Evolutionary conservation across 2,888 invertebrate species (phyloP), one percentile per base, ranked within the genome.

Genomic region (Catocala nupta): DNA sequence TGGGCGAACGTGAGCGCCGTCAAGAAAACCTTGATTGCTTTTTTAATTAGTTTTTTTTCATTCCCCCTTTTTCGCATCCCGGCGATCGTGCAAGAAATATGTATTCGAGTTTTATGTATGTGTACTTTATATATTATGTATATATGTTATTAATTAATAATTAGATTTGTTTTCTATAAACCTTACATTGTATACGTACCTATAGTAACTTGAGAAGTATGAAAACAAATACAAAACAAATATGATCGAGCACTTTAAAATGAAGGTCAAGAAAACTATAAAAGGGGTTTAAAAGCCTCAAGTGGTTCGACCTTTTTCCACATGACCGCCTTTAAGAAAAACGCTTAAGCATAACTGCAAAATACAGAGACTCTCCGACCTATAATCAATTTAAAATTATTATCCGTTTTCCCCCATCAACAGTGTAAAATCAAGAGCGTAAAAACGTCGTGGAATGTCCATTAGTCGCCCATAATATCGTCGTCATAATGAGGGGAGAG

Each of bases 21-120:
- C 94, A 94, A 94, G 94, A 93, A 94, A 93, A 93, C 94, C 94
- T 93, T 94, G 94, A 94, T 94, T 94, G 94, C 94, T 94, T 94
- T 94, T 94, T 93, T 94, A 94, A 94, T 94, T 94, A 94, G 94
- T 94, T 91, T 90, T 91, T 92, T 93, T 91, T 87, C 87, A 81
- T 87, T 89, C 90, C 91, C 93, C 93, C 92, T 90, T 92, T 91
- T 92, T 91, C 91, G 92, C 92, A 90, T 92, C 92, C 83, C 86
- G 80, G 78, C 84, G 85, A 88, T 89, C 89, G 90, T 88, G 84
- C 83, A 90, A 90, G 92, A 92, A 92, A 91, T 92, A 92, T 92
- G 92, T 91, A 92, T 90, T 89, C 81, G 82, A 68, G 70, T 77
- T 81, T 80, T 83, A 77, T 81, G 75, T 84, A 82, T 78, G 78